Conservation (phyloP, 2,113 vertebrate species). For the Ciconia boyciana region DNA sequence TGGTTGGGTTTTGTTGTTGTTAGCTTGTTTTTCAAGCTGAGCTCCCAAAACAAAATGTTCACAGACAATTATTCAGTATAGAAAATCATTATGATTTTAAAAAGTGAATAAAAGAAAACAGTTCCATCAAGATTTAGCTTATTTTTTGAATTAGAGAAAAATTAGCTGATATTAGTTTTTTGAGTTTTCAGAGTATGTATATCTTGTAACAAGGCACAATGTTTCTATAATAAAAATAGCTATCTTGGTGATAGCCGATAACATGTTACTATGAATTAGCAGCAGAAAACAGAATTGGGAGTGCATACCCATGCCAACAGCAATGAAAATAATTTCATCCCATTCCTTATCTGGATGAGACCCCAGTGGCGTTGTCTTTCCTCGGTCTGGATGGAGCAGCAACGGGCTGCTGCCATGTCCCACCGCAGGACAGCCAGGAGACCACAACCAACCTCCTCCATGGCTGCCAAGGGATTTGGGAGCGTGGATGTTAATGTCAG, state of each 20-base stretch:
- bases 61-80: neutral
- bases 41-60: neutral
- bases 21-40: conserved; percentile 1
- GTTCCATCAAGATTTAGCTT: neutral
- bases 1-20: conserved; percentile 19
- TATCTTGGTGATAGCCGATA: neutral
- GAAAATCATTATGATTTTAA: neutral
- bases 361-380: neutral
- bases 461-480: neutral
- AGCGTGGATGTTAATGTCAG: neutral
- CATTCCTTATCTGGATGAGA: neutral
- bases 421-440: neutral
- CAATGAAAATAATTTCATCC: neutral
- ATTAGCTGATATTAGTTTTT: neutral
- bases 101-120: neutral
- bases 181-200: neutral
- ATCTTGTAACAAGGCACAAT: neutral
- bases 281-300: neutral
- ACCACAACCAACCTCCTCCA: neutral
- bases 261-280: neutral
- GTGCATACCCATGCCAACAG: neutral
- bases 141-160: neutral
- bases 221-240: neutral
- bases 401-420: neutral
- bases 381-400: neutral